Base-by-base conservation (phyloP, 2,888 invertebrate genomes). In the Nasonia oneida region DNA sequence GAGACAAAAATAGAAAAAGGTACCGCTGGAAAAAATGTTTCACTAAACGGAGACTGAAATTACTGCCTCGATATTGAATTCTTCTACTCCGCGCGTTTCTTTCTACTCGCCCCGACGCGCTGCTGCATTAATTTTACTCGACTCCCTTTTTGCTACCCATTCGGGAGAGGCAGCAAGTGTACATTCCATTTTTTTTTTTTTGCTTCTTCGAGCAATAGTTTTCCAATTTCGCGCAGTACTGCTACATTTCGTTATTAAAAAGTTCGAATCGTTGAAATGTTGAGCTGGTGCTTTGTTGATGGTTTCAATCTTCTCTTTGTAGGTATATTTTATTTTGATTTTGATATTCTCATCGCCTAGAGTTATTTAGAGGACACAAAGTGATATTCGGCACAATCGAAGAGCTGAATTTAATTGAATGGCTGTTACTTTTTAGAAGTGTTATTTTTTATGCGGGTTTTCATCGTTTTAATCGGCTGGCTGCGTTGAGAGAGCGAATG, bases 61-160 rank as follows among this genome's bases (percentile, higher is more conserved):
- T 12, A 12, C 23, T 12, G 0, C 42, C 12, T 39, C 39, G 73
- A 18, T 73, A 39, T 10, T 10, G 74, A 23, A 47, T 23, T 29
- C 23, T 67, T 23, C 5, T 12, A 15, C 5, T 6, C 53, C 53
- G 0, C 15, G n/a, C 18, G 5, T 42, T 42, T 81, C 15, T n/a
- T 73, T 39, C 1, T 29, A 29, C 39, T 53, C 10, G 12, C 39
- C 57, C 80, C 71, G 39, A 73, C 80, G 57, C 79, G 70, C 8
- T 1, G 61, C n/a, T 50, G 79, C 80, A 81, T 81, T 81, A 81
- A 81, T 81, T 73, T 75, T 33, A 29, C 29, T 64, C 64, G 5
- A 73, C 18, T 29, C 74, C 42, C 42, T 53, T 18, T 18, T 53
- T 3, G 18, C 61, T 37, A 42, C 81, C 57, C 42, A 57, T 42